A percentile compares a stretch with the other conserved stretches of the same genome.
Conservation (phyloP, 2,888 invertebrate species). For the Archaeoteleia sp. region DNA sequence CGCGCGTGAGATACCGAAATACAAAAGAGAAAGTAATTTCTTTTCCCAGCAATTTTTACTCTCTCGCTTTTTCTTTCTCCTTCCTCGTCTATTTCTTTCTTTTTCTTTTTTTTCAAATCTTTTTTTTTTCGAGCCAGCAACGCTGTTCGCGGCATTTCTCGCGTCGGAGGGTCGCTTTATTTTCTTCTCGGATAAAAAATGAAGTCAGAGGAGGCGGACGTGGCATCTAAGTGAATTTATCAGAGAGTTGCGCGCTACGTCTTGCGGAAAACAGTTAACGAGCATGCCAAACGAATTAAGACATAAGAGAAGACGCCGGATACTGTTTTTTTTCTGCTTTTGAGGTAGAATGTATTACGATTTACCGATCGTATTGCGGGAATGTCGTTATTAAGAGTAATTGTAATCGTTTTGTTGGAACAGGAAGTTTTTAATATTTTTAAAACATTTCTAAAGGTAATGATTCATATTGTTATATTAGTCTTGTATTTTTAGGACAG, state of each 20-base stretch:
- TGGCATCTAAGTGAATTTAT: constrained; percentile 53
- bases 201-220: constrained; percentile 35
- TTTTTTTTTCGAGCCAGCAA: constrained; percentile 12
- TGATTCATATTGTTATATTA: too few relatives aligned
- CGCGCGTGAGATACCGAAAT: constrained; percentile 61
- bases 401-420: too few relatives aligned
- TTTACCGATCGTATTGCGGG: too few relatives aligned
- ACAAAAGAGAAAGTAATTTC: constrained; percentile 66
- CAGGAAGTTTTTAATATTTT: too few relatives aligned
- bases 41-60: constrained; percentile 61
- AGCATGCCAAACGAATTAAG: constrained; percentile 40
- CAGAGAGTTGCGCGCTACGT: constrained; percentile 43
- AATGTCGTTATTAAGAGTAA: too few relatives aligned
- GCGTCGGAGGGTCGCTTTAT: constrained; percentile 50
- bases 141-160: constrained; percentile 50
- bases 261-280: constrained; percentile 45
- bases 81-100: constrained; percentile 4
- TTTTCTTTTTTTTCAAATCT: constrained; percentile 36
- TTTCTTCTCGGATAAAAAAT: constrained; percentile 45
- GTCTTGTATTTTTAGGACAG: too few relatives aligned
- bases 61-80: constrained; percentile 19
- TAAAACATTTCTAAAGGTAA: too few relatives aligned
- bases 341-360: too few relatives aligned
- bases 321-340: too few relatives aligned
- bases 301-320: constrained; percentile 10